These are phyloP conservation scores for Pantelozetes paolii DNA, from an alignment of 2,888 invertebrate species.

Conservation along the genomic window DNA sequence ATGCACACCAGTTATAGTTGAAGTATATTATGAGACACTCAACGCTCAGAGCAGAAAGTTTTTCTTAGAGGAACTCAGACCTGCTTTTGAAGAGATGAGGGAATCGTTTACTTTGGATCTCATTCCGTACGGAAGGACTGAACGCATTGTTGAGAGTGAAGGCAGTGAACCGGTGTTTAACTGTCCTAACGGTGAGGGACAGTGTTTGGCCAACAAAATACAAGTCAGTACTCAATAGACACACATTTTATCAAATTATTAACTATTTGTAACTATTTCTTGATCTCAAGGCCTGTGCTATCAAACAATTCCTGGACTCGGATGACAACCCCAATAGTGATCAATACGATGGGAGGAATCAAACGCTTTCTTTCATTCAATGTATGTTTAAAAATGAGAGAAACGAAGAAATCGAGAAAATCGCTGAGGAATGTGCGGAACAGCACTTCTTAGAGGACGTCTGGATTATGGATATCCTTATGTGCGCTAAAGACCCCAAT, in stretches of 20 bases:
- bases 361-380: slow-evolving; percentile 35
- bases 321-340: background rate
- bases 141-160: background rate
- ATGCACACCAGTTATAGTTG: slow-evolving; percentile 37
- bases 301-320: slow-evolving; percentile 22
- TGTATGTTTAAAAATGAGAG: slow-evolving; percentile 39
- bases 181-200: slow-evolving; percentile 1
- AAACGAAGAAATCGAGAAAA: background rate
- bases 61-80: slow-evolving; percentile 35
- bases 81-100: slow-evolving; percentile 30
- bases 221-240: slow-evolving; percentile 2
- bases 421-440: slow-evolving; percentile 14
- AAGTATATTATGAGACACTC: slow-evolving; percentile 34
- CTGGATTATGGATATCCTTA: background rate
- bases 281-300: slow-evolving; percentile 31
- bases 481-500: background rate
- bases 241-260: background rate
- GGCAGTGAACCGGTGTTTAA: slow-evolving; percentile 1
- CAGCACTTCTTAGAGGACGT: background rate
- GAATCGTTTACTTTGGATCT: slow-evolving; percentile 36
- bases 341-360: slow-evolving; percentile 39
- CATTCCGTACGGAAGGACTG: slow-evolving; percentile 33
- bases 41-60: slow-evolving; percentile 37
- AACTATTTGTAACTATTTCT: too few relatives aligned
- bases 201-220: slow-evolving; percentile 37